Evolutionary conservation across 2,888 invertebrate species (phyloP).

Genomic region (Blera fallax): DNA sequence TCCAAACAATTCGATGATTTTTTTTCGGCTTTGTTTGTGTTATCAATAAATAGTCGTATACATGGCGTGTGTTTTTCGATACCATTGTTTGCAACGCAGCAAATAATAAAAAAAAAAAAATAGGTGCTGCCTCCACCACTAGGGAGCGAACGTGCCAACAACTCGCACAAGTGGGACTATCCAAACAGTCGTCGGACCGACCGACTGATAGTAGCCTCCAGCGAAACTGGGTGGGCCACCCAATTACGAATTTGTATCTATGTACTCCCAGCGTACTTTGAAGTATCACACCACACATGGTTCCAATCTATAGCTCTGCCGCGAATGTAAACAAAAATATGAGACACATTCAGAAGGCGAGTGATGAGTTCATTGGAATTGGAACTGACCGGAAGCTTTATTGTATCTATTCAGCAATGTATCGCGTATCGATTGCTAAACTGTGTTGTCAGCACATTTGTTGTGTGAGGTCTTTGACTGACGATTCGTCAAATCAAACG

Average conservation of each 20-base stretch:
- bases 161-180: neutral
- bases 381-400: conserved; percentile 33
- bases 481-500: conserved; percentile 42
- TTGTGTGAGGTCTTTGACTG: conserved; percentile 39
- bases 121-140: neutral
- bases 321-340: conserved; percentile 28
- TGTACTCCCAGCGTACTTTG: neutral
- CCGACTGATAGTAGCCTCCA: neutral
- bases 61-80: neutral
- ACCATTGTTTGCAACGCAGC: neutral
- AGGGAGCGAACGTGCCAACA: neutral
- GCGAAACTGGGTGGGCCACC: conserved; percentile 24
- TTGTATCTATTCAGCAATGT: neutral
- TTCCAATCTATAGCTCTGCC: neutral
- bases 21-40: neutral
- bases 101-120: too few relatives aligned
- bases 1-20: neutral
- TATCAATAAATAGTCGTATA: conserved; percentile 20
- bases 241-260: neutral
- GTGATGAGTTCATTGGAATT: conserved; percentile 42
- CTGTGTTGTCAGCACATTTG: neutral
- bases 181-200: too few relatives aligned
- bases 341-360: conserved; percentile 18
- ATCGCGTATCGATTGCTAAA: neutral
- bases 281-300: neutral